These are phyloP conservation scores for Martes martes DNA, from an alignment of 2,113 vertebrate genomes.

Conservation along the genomic window DNA sequence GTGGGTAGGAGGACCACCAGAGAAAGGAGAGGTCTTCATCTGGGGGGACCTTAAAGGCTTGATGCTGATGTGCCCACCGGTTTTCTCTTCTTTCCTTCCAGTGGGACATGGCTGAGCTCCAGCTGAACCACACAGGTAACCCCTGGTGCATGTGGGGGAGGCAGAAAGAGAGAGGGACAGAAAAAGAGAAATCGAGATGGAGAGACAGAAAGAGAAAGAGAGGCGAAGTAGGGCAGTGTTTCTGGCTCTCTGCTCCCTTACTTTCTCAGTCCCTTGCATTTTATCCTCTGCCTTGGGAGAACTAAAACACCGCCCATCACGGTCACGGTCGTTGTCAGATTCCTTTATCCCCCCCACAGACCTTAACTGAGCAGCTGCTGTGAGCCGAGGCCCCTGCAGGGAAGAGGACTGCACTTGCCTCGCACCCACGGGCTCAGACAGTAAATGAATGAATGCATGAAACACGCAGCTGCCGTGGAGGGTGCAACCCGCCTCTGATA, in stretches of 20 bases:
- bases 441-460: not conserved
- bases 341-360: not conserved
- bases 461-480: not conserved
- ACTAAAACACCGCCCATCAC: fast-evolving
- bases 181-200: not conserved
- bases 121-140: slow-evolving; percentile 63
- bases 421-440: not conserved
- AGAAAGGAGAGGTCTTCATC: not conserved
- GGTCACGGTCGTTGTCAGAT: fast-evolving
- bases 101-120: slow-evolving; percentile 57
- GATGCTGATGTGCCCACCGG: not conserved
- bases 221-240: not conserved
- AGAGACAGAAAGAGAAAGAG: not conserved
- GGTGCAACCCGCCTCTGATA: not conserved
- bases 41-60: fast-evolving
- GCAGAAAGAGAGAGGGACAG: not conserved
- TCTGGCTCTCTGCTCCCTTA: not conserved
- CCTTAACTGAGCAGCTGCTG: not conserved
- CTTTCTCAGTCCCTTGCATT: not conserved
- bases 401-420: not conserved
- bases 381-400: fast-evolving
- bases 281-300: not conserved
- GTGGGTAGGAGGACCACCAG: no score
- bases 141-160: fast-evolving
- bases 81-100: slow-evolving; percentile 35